Conservation (phyloP, 2,888 invertebrate species). For the Polyommatus iphigenia region DNA sequence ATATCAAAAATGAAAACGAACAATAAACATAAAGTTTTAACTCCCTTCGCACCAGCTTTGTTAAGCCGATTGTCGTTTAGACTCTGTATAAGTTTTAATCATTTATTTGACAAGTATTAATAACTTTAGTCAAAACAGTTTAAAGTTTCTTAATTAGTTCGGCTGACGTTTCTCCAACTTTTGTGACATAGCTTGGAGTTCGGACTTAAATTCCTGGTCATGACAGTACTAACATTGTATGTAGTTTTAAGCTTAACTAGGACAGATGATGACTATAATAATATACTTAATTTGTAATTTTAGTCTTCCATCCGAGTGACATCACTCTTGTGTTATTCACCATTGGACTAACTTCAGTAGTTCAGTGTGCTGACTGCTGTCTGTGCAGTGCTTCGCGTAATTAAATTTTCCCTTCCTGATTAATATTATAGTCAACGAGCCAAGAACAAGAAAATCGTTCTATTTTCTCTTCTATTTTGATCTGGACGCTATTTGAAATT, state of each 20-base stretch:
- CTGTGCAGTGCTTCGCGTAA: constrained; percentile 46
- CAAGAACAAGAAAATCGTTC: constrained; percentile 55
- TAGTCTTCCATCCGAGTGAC: too few species aligned
- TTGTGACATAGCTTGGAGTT: neutral
- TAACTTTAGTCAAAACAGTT: neutral
- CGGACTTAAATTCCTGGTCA: neutral
- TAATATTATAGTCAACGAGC: constrained; percentile 51
- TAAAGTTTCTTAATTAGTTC: neutral
- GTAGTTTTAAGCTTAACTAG: too few species aligned
- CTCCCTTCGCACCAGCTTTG: neutral
- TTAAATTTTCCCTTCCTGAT: constrained; percentile 61
- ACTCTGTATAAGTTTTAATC: neutral
- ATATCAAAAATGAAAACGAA: neutral
- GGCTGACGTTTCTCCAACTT: neutral
- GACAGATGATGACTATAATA: too few species aligned
- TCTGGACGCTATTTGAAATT: neutral
- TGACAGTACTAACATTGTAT: neutral
- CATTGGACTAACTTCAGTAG: constrained; percentile 5
- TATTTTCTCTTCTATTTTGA: neutral
- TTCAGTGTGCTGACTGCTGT: too few species aligned
- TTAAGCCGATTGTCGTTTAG: neutral
- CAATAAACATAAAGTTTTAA: neutral
- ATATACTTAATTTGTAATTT: too few species aligned
- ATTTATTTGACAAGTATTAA: constrained; percentile 12
- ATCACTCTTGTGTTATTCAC: neutral